phyloP scores from a whole-genome alignment of 2,113 vertebrate genomes.

The Lates calcarifer region DNA sequence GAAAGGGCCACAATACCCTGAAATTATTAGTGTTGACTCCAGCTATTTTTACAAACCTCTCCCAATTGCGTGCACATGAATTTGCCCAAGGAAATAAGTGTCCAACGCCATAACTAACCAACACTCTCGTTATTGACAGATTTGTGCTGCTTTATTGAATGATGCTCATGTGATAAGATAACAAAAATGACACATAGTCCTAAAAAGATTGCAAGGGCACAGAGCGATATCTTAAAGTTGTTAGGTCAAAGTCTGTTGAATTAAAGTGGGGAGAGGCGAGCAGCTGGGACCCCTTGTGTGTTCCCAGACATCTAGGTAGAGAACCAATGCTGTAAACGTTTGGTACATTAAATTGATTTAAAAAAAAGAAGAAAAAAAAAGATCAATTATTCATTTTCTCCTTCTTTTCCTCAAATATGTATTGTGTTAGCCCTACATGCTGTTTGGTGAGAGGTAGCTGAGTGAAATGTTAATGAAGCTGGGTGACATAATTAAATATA shows the following conservation, averaged over 20 bases:
- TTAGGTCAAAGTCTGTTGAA: background rate
- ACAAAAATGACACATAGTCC: background rate
- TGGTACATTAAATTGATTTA: no score
- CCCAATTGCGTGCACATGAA: background rate
- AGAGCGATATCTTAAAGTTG: background rate
- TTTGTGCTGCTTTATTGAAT: background rate
- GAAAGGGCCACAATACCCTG: background rate
- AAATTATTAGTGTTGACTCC: background rate
- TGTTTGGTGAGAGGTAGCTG: background rate
- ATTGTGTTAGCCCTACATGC: no score
- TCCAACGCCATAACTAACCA: background rate
- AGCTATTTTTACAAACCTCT: background rate
- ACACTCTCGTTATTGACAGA: background rate
- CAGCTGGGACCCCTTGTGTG: no score
- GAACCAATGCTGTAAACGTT: no score
- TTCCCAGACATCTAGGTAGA: no score
- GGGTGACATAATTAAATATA: background rate
- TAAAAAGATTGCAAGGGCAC: no score
- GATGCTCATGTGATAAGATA: background rate
- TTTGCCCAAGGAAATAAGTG: background rate
- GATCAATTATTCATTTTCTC: no score
- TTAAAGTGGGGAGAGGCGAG: background rate
- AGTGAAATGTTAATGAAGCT: background rate
- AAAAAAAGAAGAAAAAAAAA: no score
- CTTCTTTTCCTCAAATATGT: no score